These are phyloP conservation scores for Meta bourneti DNA, from an alignment of 2,888 invertebrate species.

Conservation along the genomic window DNA sequence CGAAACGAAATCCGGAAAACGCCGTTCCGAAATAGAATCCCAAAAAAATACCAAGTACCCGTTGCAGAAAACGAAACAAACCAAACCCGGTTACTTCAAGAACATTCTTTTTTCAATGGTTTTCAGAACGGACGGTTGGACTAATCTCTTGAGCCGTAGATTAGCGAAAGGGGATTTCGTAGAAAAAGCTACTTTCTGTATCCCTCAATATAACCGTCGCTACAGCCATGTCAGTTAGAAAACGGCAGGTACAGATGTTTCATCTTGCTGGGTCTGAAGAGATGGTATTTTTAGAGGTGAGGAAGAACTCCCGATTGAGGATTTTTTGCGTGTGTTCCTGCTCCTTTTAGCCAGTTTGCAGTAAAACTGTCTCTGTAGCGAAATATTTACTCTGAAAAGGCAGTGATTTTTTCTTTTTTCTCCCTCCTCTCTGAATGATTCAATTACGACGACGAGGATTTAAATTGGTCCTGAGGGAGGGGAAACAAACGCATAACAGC, in stretches of 20 bases:
- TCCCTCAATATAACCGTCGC: neutral
- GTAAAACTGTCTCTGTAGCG: conserved; percentile 26
- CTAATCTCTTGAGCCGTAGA: conserved; percentile 57
- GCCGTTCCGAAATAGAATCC: conserved; percentile 27
- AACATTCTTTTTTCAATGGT: neutral
- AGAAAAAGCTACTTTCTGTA: neutral
- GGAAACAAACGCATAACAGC: neutral
- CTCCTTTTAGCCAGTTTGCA: conserved; percentile 6
- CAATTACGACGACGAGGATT: conserved; percentile 19
- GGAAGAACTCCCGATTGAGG: conserved; percentile 32
- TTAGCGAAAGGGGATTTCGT: conserved; percentile 30
- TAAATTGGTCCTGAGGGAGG: conserved; percentile 7
- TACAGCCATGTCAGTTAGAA: neutral
- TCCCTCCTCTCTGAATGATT: conserved; percentile 3
- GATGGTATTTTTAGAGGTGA: conserved; percentile 47
- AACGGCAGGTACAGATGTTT: conserved; percentile 9
- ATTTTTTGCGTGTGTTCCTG: neutral
- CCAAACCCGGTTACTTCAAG: neutral
- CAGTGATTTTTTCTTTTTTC: neutral
- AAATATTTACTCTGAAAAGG: conserved; percentile 22
- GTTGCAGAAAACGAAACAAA: neutral
- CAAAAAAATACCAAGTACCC: conserved; percentile 13
- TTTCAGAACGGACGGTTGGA: conserved; percentile 30
- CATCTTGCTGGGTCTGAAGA: neutral
- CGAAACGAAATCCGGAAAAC: neutral